Percentiles rank a stretch among this genome's conserved stretches.
phyloP scores from a whole-genome alignment of 2,113 vertebrate species.

The Corythoichthys intestinalis region DNA sequence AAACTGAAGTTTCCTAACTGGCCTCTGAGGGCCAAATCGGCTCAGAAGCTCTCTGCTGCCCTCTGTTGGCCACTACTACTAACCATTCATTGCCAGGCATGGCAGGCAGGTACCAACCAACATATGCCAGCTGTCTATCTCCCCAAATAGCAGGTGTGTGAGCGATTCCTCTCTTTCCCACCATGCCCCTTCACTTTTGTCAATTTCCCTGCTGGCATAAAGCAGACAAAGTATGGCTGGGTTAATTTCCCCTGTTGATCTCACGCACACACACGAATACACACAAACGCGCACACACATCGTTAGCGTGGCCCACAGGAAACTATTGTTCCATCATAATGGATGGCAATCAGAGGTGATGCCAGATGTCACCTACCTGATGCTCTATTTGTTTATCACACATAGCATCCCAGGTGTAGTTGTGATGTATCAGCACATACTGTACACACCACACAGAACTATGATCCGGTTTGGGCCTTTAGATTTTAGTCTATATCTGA shows the following conservation, averaged over 20 bases:
- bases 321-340: conserved; percentile 65
- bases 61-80: conserved; percentile 56
- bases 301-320: conserved; percentile 57
- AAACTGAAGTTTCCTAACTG: conserved; percentile 10
- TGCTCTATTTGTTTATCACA: conserved; percentile 42
- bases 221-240: conserved; percentile 40
- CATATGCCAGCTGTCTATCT: conserved; percentile 63
- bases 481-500: background rate
- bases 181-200: conserved; percentile 39
- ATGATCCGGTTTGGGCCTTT: background rate
- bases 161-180: conserved; percentile 38
- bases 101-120: conserved; percentile 37
- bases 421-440: conserved; percentile 17
- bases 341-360: conserved; percentile 63
- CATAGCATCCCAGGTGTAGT: conserved; percentile 15
- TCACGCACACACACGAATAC: conserved; percentile 39
- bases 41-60: conserved; percentile 70
- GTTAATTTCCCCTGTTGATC: conserved; percentile 67
- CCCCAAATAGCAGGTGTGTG: conserved; percentile 56
- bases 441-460: background rate
- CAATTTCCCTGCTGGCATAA: conserved; percentile 39
- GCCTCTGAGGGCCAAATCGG: conserved; percentile 15
- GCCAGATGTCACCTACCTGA: conserved; percentile 66
- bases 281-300: conserved; percentile 46
- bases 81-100: conserved; percentile 11